Evolutionary conservation across 2,113 vertebrate genomes (phyloP).

Genomic region (Psittacula cyanocephala): DNA sequence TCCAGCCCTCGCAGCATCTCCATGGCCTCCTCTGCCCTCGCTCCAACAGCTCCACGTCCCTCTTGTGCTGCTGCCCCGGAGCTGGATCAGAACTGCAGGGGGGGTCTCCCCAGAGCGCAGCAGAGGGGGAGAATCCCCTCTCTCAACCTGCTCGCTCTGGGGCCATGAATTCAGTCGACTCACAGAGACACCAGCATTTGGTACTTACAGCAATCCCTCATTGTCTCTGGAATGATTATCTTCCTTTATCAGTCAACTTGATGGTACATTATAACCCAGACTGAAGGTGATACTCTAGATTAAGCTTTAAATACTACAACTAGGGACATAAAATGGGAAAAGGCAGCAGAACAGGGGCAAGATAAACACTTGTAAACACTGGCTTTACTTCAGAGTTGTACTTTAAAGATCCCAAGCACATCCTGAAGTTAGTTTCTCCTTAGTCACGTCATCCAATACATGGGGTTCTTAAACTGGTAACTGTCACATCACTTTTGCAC

Average conservation of each 20-base stretch:
- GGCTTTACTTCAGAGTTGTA: background rate
- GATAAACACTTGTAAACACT: rapidly evolving
- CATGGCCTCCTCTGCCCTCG: background rate
- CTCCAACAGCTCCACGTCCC: background rate
- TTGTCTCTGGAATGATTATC: background rate
- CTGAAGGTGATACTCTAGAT: background rate
- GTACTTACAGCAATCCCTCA: background rate
- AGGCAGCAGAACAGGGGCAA: background rate
- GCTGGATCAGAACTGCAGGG: background rate
- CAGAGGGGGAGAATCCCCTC: background rate
- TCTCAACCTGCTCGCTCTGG: background rate
- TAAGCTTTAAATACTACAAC: background rate
- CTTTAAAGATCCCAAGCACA: background rate
- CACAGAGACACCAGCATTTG: background rate
- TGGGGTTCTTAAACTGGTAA: rapidly evolving
- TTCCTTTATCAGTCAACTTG: background rate
- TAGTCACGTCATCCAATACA: rapidly evolving
- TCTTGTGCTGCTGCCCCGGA: background rate
- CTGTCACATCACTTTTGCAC: background rate
- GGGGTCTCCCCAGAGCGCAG: background rate
- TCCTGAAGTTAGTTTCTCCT: background rate
- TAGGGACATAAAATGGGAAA: background rate
- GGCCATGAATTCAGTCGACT: background rate
- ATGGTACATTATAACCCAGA: background rate
- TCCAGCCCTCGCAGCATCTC: background rate